Base-by-base conservation (phyloP, 2,888 invertebrate genomes). In the Brachypalpus laphriformis region DNA sequence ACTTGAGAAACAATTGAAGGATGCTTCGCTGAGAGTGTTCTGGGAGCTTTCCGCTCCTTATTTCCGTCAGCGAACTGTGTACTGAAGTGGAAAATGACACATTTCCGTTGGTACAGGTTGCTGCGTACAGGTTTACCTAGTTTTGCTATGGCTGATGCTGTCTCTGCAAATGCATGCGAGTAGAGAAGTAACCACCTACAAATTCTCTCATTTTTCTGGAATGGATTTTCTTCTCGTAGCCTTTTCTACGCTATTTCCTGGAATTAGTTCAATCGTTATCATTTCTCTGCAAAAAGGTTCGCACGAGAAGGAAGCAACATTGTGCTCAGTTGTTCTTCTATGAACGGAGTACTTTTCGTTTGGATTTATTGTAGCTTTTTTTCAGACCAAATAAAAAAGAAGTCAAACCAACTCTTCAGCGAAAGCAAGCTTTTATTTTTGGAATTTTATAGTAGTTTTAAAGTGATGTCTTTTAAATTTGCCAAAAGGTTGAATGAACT, bases 81-180 rank as follows among this genome's bases (percentile, higher is more conserved):
- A 63, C 63, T 77, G 61, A 77, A 70, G 77, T 70, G 63, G 70
- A 77, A 77, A 77, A 77, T 70, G 70, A 63, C 61, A 77, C 77
- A 70, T 70, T 77, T 77, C 77, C 70, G 61, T 45, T 45, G 66
- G 5, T 40, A 59, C 75, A 54, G 7, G 20, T 34, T 28, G n/a
- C 22, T 16, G 47, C 37, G 20, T 49, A 71, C 42, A 61, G 37
- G 47, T 61, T 61, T 31, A 51, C 37, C 31, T 28, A 22, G 42
- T 20, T 14, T 31, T 6, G 18, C 20, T 28, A n/a, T 16, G 57
- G 9, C 28, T n/a, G 28, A 11, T 11, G 20, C 8, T 2, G 1
- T 18, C 4, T 16, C 22, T 51, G 47, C 16, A 25, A 14, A 28
- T 56, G n/a, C 31, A 40, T 22, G 25, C 25, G 25, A 25, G 5